Evolutionary conservation across 2,113 vertebrate species (phyloP).

Genomic region (Corvus hawaiiensis): DNA sequence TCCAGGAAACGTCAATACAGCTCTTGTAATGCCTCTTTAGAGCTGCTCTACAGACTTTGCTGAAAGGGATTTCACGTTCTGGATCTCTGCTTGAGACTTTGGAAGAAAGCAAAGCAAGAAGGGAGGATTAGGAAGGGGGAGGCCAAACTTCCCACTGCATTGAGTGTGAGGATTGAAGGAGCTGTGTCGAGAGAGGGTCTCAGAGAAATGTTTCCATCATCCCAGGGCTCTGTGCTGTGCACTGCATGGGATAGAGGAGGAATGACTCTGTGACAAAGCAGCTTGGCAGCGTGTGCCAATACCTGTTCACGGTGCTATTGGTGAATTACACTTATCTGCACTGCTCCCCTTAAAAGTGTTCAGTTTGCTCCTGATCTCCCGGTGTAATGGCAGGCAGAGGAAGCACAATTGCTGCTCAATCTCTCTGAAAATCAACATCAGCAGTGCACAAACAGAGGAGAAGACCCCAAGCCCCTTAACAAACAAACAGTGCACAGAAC

Average conservation of each 20-base stretch:
- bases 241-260: neutral
- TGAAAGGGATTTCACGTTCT: neutral
- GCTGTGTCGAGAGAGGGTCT: fast-evolving
- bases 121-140: neutral
- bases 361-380: neutral
- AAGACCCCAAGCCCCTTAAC: neutral
- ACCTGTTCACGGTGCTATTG: neutral
- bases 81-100: neutral
- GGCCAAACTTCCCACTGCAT: neutral
- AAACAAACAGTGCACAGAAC: neutral
- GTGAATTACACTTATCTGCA: neutral
- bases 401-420: neutral
- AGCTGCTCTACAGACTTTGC: neutral
- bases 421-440: neutral
- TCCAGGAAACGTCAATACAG: slow-evolving; percentile 5
- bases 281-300: neutral
- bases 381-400: neutral
- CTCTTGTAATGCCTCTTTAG: neutral
- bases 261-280: neutral
- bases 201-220: neutral
- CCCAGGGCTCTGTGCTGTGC: neutral
- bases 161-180: neutral
- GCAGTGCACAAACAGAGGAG: neutral
- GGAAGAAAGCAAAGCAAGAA: neutral
- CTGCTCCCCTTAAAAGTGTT: neutral